These are phyloP conservation scores for Ectropis crepuscularia DNA, from an alignment of 2,888 invertebrate species.

Conservation along the genomic window DNA sequence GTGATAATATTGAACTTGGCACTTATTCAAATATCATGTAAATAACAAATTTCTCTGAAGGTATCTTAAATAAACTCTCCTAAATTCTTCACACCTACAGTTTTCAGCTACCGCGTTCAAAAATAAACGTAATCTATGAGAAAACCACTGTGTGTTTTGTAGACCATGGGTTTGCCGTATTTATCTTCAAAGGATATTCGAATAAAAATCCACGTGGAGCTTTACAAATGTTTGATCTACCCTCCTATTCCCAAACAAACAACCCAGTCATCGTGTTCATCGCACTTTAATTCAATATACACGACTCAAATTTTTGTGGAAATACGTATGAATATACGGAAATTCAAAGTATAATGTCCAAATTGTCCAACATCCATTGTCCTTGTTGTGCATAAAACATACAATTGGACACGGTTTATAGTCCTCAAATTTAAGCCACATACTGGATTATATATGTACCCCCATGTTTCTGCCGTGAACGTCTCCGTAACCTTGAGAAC, in stretches of 20 bases:
- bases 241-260: constrained; percentile 11
- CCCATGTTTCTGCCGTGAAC: too few relatives aligned
- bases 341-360: not conserved
- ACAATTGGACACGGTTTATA: too few relatives aligned
- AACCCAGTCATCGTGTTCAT: constrained; percentile 12
- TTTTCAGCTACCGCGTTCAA: not conserved
- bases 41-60: too few relatives aligned
- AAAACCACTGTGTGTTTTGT: not conserved
- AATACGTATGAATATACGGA: not conserved
- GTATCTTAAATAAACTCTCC: too few relatives aligned
- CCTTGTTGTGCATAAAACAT: too few relatives aligned
- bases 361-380: too few relatives aligned
- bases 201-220: constrained; percentile 6
- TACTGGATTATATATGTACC: too few relatives aligned
- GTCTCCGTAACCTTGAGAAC: too few relatives aligned
- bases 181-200: not conserved
- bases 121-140: not conserved
- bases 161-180: not conserved
- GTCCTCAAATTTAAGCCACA: too few relatives aligned
- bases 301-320: not conserved
- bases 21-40: too few relatives aligned
- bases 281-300: constrained; percentile 6
- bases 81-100: too few relatives aligned
- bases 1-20: too few relatives aligned
- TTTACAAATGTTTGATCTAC: constrained; percentile 17